Base-by-base conservation (phyloP, 1,140 invertebrate species). In the Cherax quadricarinatus region DNA sequence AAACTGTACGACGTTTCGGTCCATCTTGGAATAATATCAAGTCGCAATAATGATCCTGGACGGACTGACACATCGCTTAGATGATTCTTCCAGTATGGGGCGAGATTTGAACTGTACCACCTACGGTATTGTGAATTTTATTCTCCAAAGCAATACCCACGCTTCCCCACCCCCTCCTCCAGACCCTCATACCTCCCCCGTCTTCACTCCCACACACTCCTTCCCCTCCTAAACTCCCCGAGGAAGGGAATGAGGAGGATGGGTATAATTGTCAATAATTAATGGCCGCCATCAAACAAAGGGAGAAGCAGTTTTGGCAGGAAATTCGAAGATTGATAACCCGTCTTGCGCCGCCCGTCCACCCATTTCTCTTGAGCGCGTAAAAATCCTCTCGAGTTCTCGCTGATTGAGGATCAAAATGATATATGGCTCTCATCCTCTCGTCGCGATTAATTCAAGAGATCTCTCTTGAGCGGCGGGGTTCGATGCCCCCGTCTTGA, bases 211-310 rank as follows among this genome's bases (percentile, higher is more conserved):
- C 21, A 66, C 62, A 18, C 62, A 66, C 21, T 5, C 62, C 18
- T 21, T 62, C 62, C 21, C 82, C 0, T 84, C 41, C 53, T 84
- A 10, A n/a, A 21, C 30, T 16, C 53, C n/a, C 53, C 82, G 53
- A 30, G 21, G 21, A 16, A 66, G 62, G 62, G 62, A 84, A 24
- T 62, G 82, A 30, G 82, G 53, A 48, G 24, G 82, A 84, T 84
- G 82, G 53, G 62, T 62, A 84, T 84, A 84, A 84, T 84, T 60
- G 82, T 30, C 82, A 62, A 62, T 84, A 84, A 84, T 84, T 84
- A 84, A 84, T 62, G 82, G 41, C 82, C 57, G 53, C 57, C n/a
- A 48, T 30, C 57, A 53, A 84, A 62, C 82, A 62, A 84, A 84
- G 62, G n/a, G 30, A 24, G 24, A 30, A 66, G 21, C 62, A 66